Conservation (phyloP, 2,113 vertebrate genomes). For the Rhineura floridana region DNA sequence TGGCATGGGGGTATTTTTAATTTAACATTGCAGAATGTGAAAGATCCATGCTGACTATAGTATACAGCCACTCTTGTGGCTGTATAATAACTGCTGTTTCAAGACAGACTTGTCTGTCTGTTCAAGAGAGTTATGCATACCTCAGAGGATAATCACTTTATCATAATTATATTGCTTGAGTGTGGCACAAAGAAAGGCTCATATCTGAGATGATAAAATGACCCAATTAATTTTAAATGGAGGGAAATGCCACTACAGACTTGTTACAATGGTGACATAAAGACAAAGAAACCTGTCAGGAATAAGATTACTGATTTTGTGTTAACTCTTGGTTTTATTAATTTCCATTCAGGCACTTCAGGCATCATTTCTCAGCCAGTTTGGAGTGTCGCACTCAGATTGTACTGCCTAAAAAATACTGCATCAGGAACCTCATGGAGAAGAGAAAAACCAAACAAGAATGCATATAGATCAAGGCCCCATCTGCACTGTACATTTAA, state of each 20-base stretch:
- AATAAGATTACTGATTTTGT: conserved; percentile 64
- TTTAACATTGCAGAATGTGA: too few species aligned
- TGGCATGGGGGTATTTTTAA: too few species aligned
- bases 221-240: conserved; percentile 73
- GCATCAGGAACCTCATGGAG: conserved; percentile 28
- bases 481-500: too few species aligned
- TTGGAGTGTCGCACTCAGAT: conserved; percentile 41
- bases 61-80: too few species aligned
- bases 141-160: conserved; percentile 66
- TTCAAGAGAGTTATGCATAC: conserved; percentile 55
- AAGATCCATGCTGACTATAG: too few species aligned
- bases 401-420: conserved; percentile 37
- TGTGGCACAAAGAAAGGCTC: conserved; percentile 57
- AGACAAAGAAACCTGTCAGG: conserved; percentile 67
- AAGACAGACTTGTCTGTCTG: conserved; percentile 65
- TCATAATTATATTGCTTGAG: conserved; percentile 70
- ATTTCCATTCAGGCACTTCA: conserved; percentile 49
- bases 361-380: conserved; percentile 55
- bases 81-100: conserved; percentile 44
- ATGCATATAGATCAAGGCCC: conserved; percentile 30
- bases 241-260: conserved; percentile 57
- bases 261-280: conserved; percentile 47
- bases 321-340: conserved; percentile 66
- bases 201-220: conserved; percentile 72
- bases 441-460: background rate